Percentiles rank a stretch among this genome's conserved stretches.
Conservation (phyloP, 2,888 invertebrate species). For the Sialis fuliginosa region DNA sequence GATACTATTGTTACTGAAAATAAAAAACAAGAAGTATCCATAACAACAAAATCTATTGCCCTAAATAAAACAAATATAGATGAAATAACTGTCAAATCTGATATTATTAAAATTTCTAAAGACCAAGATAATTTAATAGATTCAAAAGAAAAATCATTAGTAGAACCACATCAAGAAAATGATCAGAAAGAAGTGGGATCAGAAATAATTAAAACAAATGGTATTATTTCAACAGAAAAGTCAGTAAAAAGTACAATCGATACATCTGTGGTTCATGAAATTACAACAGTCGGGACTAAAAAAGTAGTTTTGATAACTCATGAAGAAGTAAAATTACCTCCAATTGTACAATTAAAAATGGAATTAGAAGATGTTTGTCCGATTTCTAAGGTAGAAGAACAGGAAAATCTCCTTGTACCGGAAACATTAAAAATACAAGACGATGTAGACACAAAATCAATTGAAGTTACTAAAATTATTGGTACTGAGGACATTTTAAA, state of each 20-base stretch:
- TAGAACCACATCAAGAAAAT: background rate
- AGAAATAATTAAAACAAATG: background rate
- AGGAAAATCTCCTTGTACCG: background rate
- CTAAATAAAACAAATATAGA: background rate
- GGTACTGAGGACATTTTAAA: conserved; percentile 1
- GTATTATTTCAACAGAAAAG: background rate
- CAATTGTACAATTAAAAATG: conserved; percentile 45
- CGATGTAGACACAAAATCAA: conserved; percentile 7
- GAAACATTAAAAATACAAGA: conserved; percentile 4
- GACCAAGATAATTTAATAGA: background rate
- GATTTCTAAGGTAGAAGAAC: background rate
- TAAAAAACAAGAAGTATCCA: background rate
- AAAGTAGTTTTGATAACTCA: conserved; percentile 52
- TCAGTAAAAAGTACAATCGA: too few relatives aligned
- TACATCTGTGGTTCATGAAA: background rate
- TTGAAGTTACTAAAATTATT: conserved; percentile 6
- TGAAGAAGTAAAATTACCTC: conserved; percentile 49
- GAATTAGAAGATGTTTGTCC: conserved; percentile 23
- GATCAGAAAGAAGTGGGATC: background rate
- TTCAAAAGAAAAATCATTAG: background rate
- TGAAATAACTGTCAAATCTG: background rate
- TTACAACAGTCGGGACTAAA: conserved; percentile 14
- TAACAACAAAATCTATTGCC: background rate
- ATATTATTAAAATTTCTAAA: background rate
- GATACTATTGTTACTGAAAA: background rate